Percentiles rank a stretch among this genome's conserved stretches.
phyloP scores from a whole-genome alignment of 2,888 invertebrate species.

The Heteromyza rotundicornis region DNA sequence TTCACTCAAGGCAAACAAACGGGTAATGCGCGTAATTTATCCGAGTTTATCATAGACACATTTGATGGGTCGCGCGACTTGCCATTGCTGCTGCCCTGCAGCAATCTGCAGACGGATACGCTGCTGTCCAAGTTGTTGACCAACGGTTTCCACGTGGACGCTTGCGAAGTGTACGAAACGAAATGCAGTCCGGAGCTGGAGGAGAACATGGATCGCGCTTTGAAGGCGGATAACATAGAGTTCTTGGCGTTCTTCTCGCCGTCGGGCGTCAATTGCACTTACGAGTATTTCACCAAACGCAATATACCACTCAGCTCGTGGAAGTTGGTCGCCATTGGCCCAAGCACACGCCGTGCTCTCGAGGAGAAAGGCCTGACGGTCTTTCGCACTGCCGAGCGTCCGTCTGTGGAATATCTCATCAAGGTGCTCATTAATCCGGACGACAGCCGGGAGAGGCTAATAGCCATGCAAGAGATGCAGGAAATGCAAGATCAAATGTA shows the following conservation, averaged over 20 bases:
- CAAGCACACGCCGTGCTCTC: constrained; percentile 66
- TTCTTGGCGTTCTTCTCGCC: constrained; percentile 69
- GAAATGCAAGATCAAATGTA: no score
- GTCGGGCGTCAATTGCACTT: constrained; percentile 65
- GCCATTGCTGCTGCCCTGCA: constrained; percentile 67
- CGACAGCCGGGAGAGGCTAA: constrained; percentile 43
- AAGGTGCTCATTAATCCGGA: constrained; percentile 60
- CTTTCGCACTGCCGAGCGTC: constrained; percentile 64
- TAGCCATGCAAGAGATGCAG: no score
- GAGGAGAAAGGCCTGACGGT: constrained; percentile 61
- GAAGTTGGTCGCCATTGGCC: constrained; percentile 67
- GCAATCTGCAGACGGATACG: constrained; percentile 66
- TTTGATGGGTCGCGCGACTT: constrained; percentile 60
- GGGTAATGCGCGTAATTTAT: constrained; percentile 66
- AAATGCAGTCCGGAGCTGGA: constrained; percentile 63
- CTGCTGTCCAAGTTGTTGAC: constrained; percentile 62
- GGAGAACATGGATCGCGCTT: constrained; percentile 58
- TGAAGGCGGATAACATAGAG: constrained; percentile 62
- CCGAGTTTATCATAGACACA: constrained; percentile 64
- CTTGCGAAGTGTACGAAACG: constrained; percentile 66
- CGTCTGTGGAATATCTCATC: constrained; percentile 65
- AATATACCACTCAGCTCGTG: constrained; percentile 50
- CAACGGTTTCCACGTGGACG: constrained; percentile 62
- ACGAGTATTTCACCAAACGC: constrained; percentile 60
- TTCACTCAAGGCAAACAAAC: constrained; percentile 65